Evolutionary conservation across 2,797 vertebrate genomes (phyloP).

Genomic region (Coregonus ussuriensis): DNA sequence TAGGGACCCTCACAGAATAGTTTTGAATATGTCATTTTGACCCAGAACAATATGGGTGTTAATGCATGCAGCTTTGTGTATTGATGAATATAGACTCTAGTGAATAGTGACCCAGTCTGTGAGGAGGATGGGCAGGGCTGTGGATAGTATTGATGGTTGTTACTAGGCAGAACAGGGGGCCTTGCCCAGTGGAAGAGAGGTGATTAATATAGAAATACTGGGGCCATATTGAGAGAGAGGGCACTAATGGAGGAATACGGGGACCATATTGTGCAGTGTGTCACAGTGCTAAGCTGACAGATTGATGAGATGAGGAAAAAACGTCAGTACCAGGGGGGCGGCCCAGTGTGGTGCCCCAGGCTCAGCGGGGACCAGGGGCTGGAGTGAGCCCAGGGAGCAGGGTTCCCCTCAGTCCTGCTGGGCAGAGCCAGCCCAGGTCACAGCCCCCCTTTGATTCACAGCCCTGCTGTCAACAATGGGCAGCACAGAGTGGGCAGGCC

Average conservation of each 20-base stretch:
- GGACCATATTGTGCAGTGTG: conserved; percentile 88
- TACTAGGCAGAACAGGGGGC: conserved; percentile 24
- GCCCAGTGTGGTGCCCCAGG: conserved; percentile 77
- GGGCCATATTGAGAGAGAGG: conserved; percentile 85
- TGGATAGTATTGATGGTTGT: conserved; percentile 17
- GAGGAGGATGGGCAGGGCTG: background rate
- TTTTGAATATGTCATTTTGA: background rate
- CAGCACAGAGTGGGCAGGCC: conserved; percentile 74
- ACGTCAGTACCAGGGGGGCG: conserved; percentile 68
- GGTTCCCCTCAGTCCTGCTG: conserved; percentile 78
- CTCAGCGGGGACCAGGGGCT: conserved; percentile 75
- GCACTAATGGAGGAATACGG: conserved; percentile 57
- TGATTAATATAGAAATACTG: conserved; percentile 82
- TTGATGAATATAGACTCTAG: conserved; percentile 1
- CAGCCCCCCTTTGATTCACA: conserved; percentile 82
- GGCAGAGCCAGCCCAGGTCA: conserved; percentile 83
- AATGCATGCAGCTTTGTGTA: background rate
- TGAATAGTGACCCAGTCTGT: background rate
- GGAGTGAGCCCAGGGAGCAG: conserved; percentile 81
- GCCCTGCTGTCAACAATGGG: conserved; percentile 84
- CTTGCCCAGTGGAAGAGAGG: conserved; percentile 65
- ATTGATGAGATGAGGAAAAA: conserved; percentile 95
- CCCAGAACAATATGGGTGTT: background rate
- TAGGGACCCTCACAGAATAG: background rate
- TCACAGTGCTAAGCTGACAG: conserved; percentile 88